A percentile compares a stretch with the other conserved stretches of the same genome.
Conservation (phyloP, 2,888 invertebrate genomes). For the Apotomis betuletana region DNA sequence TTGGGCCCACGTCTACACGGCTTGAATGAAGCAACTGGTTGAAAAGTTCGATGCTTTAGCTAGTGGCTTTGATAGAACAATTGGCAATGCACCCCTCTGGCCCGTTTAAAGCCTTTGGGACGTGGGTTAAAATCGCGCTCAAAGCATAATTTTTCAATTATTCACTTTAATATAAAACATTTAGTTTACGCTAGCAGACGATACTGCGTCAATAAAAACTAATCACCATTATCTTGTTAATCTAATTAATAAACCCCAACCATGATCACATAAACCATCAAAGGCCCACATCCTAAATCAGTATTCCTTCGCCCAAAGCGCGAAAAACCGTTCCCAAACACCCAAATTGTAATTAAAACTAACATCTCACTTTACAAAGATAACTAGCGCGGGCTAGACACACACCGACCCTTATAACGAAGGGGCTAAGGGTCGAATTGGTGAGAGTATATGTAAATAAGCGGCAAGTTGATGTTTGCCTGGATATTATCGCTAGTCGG, state of each 20-base stretch:
- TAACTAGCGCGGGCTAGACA: slow-evolving; percentile 19
- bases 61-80: too few species aligned
- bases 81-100: too few species aligned
- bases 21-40: too few species aligned
- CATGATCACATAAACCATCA: background rate
- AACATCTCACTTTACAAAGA: slow-evolving; percentile 26
- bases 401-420: slow-evolving; percentile 26
- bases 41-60: too few species aligned
- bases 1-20: too few species aligned
- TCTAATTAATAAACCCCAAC: background rate
- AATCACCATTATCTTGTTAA: background rate
- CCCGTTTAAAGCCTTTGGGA: too few species aligned
- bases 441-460: slow-evolving; percentile 28
- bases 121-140: too few species aligned
- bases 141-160: too few species aligned
- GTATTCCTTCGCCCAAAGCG: background rate
- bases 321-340: slow-evolving; percentile 20
- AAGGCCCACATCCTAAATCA: slow-evolving; percentile 9
- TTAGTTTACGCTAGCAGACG: too few species aligned
- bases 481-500: slow-evolving; percentile 21
- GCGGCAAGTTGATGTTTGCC: slow-evolving; percentile 4
- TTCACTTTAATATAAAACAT: too few species aligned
- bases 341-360: slow-evolving; percentile 35
- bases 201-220: too few species aligned
- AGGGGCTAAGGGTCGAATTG: slow-evolving; percentile 35